Conservation (phyloP, 2,888 invertebrate species). For the Xylota segnis region DNA sequence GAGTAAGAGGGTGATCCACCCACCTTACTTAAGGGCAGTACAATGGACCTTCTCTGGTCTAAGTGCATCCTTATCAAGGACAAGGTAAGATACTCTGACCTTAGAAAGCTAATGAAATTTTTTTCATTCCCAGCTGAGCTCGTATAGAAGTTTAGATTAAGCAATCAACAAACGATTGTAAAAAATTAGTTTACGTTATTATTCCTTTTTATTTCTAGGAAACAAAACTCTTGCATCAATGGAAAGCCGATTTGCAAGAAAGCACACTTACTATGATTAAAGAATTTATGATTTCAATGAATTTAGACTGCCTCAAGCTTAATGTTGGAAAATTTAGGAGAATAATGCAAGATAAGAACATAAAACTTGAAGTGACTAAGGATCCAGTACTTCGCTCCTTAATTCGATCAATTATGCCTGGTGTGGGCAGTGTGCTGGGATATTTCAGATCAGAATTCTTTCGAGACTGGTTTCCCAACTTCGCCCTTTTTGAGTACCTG, state of each 20-base stretch:
- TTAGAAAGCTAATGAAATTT: too few relatives aligned
- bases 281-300: slow-evolving; percentile 29
- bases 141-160: too few relatives aligned
- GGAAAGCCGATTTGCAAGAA: neutral
- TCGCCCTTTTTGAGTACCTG: slow-evolving; percentile 7
- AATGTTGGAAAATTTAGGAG: slow-evolving; percentile 8
- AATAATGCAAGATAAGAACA: neutral
- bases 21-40: too few relatives aligned
- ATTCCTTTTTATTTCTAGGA: slow-evolving; percentile 10
- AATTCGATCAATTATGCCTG: slow-evolving; percentile 26
- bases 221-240: neutral
- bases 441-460: slow-evolving; percentile 24
- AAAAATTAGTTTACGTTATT: neutral
- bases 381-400: neutral
- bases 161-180: neutral
- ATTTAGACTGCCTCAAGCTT: slow-evolving; percentile 7
- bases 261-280: neutral
- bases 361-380: neutral
- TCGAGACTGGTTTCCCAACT: slow-evolving; percentile 11
- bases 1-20: too few relatives aligned
- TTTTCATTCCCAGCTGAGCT: too few relatives aligned
- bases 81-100: too few relatives aligned
- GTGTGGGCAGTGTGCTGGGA: slow-evolving; percentile 31
- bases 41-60: too few relatives aligned
- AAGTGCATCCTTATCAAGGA: too few relatives aligned